Conservation (phyloP, 2,113 vertebrate species). For the Nothoprocta perdicaria region DNA sequence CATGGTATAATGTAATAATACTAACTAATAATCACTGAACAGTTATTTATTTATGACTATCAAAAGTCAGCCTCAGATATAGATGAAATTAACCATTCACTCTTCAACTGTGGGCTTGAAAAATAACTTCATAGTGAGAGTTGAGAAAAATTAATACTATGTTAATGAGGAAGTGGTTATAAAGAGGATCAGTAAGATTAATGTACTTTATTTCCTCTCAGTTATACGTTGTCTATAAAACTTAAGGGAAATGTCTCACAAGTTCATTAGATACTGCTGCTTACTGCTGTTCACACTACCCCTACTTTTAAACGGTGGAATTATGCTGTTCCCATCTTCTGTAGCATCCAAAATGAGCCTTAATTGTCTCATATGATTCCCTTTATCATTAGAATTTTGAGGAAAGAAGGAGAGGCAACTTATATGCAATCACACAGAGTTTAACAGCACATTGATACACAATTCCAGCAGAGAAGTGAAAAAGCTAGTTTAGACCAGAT, state of each 20-base stretch:
- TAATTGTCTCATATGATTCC: not conserved
- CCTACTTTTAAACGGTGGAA: not conserved
- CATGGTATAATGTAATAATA: not conserved
- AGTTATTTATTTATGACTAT: not conserved
- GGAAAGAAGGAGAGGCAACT: not conserved
- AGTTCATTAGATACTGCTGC: too few relatives aligned
- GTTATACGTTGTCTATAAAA: not conserved
- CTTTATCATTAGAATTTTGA: slow-evolving; percentile 12
- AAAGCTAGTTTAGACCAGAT: not conserved
- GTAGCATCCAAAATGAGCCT: not conserved
- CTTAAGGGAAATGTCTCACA: not conserved
- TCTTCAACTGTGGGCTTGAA: not conserved
- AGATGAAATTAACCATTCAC: not conserved
- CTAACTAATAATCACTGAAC: not conserved
- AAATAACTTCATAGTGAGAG: not conserved
- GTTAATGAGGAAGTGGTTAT: not conserved
- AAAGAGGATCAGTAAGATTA: not conserved
- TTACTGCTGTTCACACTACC: not conserved
- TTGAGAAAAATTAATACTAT: not conserved
- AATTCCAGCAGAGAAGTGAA: not conserved
- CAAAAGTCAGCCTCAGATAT: not conserved
- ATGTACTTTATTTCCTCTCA: not conserved
- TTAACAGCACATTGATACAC: not conserved
- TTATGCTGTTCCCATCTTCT: not conserved
- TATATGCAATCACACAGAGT: not conserved